Base-by-base conservation (phyloP, 1,140 invertebrate genomes). In the Penaeus chinensis region DNA sequence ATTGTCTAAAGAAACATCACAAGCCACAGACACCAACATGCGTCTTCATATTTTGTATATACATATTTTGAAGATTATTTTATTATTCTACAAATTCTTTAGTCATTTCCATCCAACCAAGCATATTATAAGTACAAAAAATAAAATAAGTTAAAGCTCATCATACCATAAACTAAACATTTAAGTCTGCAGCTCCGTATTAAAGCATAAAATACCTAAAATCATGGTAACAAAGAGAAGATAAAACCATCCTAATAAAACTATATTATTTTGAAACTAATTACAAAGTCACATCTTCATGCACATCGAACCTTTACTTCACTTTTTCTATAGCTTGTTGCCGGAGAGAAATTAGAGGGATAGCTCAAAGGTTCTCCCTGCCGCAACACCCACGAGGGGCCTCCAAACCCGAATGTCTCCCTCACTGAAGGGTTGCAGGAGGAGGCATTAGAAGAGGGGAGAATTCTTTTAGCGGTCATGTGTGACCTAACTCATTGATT, bases 371-470 rank as follows among this genome's bases (percentile, higher is more conserved):
- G 86, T 88, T 65, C 61, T 20, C 18, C 86, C 86, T 20, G 85
- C 89, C n/a, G 85, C 85, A 10, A 87, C 89, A 5, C 89, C 89
- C 47, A 90, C 82, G 24, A 90, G 60, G 54, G 89, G 89, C 22
- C 89, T 80, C 89, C 89, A 90, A 32, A 90, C 82, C 61, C 89
- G 74, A 27, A 90, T 85, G 71, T 90, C 85, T 47, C 85, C 89
- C 82, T 90, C 89, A 76, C 89, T 90, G 79, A 62, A 42, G 62
- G 71, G 62, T 47, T n/a, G 62, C 3, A 65, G 24, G 11, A 37
- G 47, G 80, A 32, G 88, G 76, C 65, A 42, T 42, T 22, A 74
- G 37, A 65, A 84, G 32, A 71, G 16, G 54, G 13, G 24, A 65
- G 47, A 66, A 69, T 69, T 82, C 32, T 19, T 42, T 47, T 7